Conservation (phyloP, 2,113 vertebrate genomes). For the Oryctolagus cuniculus region mOryCun1.1 NC_091449.1:25684001-25684500, state of each 20-base stretch:
- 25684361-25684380: neutral
- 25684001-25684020: neutral
- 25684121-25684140: neutral
- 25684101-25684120: rapidly evolving
- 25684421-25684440: neutral
- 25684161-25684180: neutral
- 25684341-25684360: neutral
- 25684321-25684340: rapidly evolving
- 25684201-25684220: neutral
- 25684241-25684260: neutral
- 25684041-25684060: rapidly evolving
- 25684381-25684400: neutral
- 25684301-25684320: neutral
- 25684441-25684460: slow-evolving; percentile 63
- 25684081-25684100: neutral
- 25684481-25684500: slow-evolving; percentile 87
- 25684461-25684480: slow-evolving; percentile 71
- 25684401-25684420: neutral
- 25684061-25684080: neutral
- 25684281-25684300: neutral
- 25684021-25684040: neutral
- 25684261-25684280: neutral
- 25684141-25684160: neutral
- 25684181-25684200: neutral
- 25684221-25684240: neutral